These are phyloP conservation scores for Mormyrus iriodes DNA, from an alignment of 2,113 vertebrate species.

Conservation along the genomic window DNA sequence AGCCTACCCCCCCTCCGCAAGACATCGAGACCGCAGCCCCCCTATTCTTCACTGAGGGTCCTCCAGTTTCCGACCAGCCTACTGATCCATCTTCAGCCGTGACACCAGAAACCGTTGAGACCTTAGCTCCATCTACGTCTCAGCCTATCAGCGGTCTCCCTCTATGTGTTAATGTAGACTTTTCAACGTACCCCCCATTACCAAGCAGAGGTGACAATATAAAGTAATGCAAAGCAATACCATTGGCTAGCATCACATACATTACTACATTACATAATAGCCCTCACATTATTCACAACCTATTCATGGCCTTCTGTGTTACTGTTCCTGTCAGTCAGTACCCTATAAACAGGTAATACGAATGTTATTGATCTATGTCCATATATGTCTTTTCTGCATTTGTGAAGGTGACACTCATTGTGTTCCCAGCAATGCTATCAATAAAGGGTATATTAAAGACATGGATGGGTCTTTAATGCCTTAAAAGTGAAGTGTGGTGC, in stretches of 20 bases:
- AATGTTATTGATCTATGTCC: background rate
- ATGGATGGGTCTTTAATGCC: background rate
- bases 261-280: background rate
- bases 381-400: background rate
- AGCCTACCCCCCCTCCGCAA: background rate
- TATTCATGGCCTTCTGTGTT: background rate
- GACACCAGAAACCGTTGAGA: too few relatives aligned
- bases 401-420: background rate
- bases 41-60: background rate
- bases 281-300: background rate
- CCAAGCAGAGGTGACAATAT: slow-evolving; percentile 10
- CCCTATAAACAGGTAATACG: too few relatives aligned
- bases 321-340: background rate
- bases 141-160: background rate
- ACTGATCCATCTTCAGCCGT: background rate
- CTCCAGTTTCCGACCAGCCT: background rate
- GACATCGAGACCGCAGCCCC: background rate
- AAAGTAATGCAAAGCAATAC: background rate
- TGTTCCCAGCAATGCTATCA: background rate
- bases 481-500: background rate
- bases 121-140: background rate
- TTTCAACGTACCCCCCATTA: background rate
- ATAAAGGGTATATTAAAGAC: background rate
- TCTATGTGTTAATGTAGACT: background rate
- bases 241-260: background rate